These are phyloP conservation scores for Drosophila neotestacea DNA, from an alignment of 2,888 invertebrate genomes.

Conservation along the genomic window DNA sequence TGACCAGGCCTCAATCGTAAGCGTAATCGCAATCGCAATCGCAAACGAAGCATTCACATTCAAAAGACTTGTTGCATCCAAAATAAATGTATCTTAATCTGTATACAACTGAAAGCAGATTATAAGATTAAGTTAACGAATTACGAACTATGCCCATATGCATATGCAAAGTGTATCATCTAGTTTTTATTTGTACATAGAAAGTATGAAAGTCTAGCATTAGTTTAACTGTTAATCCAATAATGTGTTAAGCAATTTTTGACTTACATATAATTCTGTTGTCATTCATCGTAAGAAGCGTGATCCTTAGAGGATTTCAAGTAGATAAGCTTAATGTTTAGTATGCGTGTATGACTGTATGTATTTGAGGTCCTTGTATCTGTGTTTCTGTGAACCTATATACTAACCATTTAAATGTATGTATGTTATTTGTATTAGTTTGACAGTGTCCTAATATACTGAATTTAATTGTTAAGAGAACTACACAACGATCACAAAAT, in stretches of 20 bases:
- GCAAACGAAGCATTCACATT: constrained; percentile 73
- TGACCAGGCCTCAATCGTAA: constrained; percentile 23
- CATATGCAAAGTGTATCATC: constrained; percentile 74
- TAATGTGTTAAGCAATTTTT: constrained; percentile 43
- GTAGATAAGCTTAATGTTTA: constrained; percentile 34
- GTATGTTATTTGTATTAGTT: constrained; percentile 42
- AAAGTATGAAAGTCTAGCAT: constrained; percentile 30
- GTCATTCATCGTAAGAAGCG: constrained; percentile 51
- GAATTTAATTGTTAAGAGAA: constrained; percentile 51
- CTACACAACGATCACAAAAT: constrained; percentile 66
- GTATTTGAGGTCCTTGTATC: constrained; percentile 10
- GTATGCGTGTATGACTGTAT: constrained; percentile 19
- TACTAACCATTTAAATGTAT: constrained; percentile 23
- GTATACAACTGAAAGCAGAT: constrained; percentile 49
- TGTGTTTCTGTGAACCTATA: constrained; percentile 34
- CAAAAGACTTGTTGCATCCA: constrained; percentile 78
- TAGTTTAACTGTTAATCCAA: constrained; percentile 30
- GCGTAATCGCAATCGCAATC: constrained; percentile 36
- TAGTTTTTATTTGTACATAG: constrained; percentile 68
- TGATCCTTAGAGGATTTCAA: constrained; percentile 12
- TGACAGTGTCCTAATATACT: constrained; percentile 27
- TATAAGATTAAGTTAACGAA: constrained; percentile 63
- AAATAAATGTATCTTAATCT: constrained; percentile 71
- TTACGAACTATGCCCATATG: constrained; percentile 66
- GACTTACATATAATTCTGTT: constrained; percentile 63